phyloP scores from a whole-genome alignment of 2,113 vertebrate species.

The Junco hyemalis region DNA sequence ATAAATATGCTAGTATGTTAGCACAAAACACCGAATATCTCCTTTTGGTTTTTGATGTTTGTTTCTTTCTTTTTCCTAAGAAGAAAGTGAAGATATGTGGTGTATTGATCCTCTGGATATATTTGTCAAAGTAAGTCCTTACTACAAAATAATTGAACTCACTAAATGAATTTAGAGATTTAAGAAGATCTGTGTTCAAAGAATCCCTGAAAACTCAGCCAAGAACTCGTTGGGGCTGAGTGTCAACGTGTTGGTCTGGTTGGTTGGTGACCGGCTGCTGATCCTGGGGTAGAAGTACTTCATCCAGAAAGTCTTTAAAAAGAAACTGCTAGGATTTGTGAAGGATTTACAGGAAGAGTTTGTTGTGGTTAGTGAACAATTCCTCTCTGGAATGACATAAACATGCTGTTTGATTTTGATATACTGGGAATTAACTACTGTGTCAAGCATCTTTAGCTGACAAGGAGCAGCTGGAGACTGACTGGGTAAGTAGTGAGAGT shows the following conservation, averaged over 20 bases:
- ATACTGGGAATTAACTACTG: not conserved
- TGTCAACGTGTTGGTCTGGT: not conserved
- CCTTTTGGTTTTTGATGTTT: not conserved
- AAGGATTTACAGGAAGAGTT: not conserved
- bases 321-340: not conserved
- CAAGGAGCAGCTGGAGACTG: not conserved
- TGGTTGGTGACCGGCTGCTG: not conserved
- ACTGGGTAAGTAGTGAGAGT: not conserved
- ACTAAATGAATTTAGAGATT: not conserved
- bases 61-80: not conserved
- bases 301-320: not conserved
- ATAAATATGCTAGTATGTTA: not conserved
- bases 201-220: not conserved
- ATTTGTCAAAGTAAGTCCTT: not conserved
- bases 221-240: rapidly evolving
- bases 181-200: not conserved
- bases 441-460: not conserved
- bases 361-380: not conserved
- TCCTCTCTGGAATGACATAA: not conserved
- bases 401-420: not conserved
- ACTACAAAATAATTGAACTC: not conserved
- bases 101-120: not conserved
- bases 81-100: not conserved
- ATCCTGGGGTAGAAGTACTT: not conserved
- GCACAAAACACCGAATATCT: not conserved